Evolutionary conservation across 92 coral and sea anemone genomes (phyloP).

Genomic region (Zoanthus sociatus): DNA sequence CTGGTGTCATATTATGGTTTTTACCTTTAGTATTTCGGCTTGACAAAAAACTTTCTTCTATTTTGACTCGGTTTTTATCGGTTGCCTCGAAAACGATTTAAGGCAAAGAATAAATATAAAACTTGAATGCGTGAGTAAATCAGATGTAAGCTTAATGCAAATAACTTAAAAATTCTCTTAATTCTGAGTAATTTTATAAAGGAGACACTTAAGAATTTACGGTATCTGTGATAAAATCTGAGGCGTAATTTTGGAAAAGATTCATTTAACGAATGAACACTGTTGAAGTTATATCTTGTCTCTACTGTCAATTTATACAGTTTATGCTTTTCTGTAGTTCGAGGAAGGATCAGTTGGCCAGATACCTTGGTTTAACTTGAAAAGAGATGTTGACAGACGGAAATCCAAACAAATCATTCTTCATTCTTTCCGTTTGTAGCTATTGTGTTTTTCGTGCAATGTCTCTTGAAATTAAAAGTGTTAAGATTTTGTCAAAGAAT

Average conservation of each 20-base stretch:
- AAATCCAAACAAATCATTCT: neutral
- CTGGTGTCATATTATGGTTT: conserved; percentile 19
- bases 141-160: too few relatives aligned
- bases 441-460: too few relatives aligned
- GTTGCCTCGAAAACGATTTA: neutral
- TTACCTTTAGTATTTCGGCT: neutral
- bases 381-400: conserved; percentile 12
- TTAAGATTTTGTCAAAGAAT: neutral
- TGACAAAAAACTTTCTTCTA: neutral
- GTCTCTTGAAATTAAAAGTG: neutral
- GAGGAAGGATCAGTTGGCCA: conserved; percentile 14
- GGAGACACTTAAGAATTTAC: neutral
- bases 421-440: neutral
- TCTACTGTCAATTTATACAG: neutral
- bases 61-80: neutral
- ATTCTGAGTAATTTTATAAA: too few relatives aligned
- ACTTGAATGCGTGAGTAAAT: neutral
- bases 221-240: neutral
- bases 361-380: conserved; percentile 16
- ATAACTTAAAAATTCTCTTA: neutral
- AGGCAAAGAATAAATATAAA: neutral
- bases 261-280: neutral
- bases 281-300: neutral
- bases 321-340: neutral
- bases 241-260: neutral